Percentiles rank a stretch among this genome's conserved stretches.
Conservation (phyloP, 2,888 invertebrate genomes). For the Stenolophus ochropezus region DNA sequence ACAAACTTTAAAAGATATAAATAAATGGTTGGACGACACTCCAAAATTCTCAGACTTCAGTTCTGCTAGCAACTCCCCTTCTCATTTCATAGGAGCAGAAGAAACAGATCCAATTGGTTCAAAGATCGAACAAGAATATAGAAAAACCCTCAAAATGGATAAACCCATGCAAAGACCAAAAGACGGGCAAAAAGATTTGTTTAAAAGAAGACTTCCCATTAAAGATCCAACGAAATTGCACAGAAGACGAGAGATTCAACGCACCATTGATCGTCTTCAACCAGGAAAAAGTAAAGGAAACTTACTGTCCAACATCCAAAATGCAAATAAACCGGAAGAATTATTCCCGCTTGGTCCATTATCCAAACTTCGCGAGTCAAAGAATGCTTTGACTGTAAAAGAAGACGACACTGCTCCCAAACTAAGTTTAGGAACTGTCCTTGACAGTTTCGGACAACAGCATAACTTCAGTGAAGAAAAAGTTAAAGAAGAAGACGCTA, state of each 20-base stretch:
- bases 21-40: conserved; percentile 91
- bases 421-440: conserved; percentile 88
- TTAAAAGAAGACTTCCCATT: conserved; percentile 35
- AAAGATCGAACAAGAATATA: conserved; percentile 71
- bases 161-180: conserved; percentile 35
- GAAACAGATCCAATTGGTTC: conserved; percentile 75
- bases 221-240: conserved; percentile 71
- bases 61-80: conserved; percentile 86
- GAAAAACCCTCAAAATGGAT: conserved; percentile 63
- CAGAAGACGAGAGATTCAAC: conserved; percentile 82
- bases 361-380: conserved; percentile 77
- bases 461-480: conserved; percentile 79
- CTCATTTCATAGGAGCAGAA: conserved; percentile 79
- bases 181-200: conserved; percentile 63
- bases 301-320: conserved; percentile 82
- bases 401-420: conserved; percentile 84
- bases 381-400: conserved; percentile 77
- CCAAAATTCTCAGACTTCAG: conserved; percentile 85
- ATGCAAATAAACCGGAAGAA: conserved; percentile 78
- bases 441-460: conserved; percentile 83
- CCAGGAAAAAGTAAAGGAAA: conserved; percentile 93
- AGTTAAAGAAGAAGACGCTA: conserved; percentile 71
- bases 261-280: conserved; percentile 88
- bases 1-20: conserved; percentile 89
- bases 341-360: conserved; percentile 74